Evolutionary conservation across 2,888 invertebrate genomes (phyloP), one percentile per base, ranked within the genome.

Genomic region (Horisme vitalbata): DNA sequence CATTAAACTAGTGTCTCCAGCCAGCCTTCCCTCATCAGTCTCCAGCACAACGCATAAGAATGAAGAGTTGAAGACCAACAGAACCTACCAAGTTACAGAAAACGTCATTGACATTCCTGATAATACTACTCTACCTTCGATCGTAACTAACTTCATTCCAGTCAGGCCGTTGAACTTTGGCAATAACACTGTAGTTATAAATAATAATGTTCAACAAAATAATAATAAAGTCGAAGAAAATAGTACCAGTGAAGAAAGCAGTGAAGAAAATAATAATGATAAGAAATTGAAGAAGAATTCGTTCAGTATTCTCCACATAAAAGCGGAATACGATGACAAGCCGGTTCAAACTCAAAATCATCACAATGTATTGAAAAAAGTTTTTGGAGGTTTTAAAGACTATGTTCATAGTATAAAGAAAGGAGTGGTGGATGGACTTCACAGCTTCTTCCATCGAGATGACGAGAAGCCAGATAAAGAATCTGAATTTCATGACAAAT

Each of bases 71-170:
- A 37, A 45, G 12, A 33, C 36, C 13, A 45, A 15, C 28, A 27
- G 27, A 10, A 23, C 14, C 1, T 86, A 86, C 21, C 65, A 83
- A 70, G 81, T 86, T 0, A 77, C 77, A 13, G 86, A 86, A 61
- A 63, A 69, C 3, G 58, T 83, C 1, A 50, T 64, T 2, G 86
- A 86, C 32, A 55, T 83, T 23, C 83, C 84, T 0, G 75, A 84
- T 33, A 54, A 68, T 2, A 63, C 67, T 10, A 63, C 63, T 1
- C 33, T 39, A 9, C 68, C 65, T 2, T 75, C 79, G 1, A 63
- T 83, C 1, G 10, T 74, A 0, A 21, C 68, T 2, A 73, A 74
- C 20, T 81, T 63, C 24, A 68, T 66, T 2, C 32, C 69, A 3
- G 18, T 32, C 0, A 61, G 30, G 47, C 75, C 71, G 20, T 21